Evolutionary conservation across 2,888 invertebrate species (phyloP), one percentile per base, ranked within the genome.

Genomic region (Malthinus flaveolus): DNA sequence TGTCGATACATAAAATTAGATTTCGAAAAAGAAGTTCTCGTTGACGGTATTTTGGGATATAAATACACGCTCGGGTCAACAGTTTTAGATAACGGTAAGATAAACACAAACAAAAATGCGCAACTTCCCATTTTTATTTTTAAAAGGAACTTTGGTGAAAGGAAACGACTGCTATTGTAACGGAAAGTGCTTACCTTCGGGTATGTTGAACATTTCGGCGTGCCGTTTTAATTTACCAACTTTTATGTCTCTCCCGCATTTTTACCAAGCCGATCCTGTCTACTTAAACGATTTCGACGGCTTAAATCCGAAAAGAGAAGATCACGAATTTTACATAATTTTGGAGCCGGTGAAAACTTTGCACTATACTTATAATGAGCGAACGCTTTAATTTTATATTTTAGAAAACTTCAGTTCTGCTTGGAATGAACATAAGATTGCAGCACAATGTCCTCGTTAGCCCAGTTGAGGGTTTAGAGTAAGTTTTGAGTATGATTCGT

Each of bases 201-300:
- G 90, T 0, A 81, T 88, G 32, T 82, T 90, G 77, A 89, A 90
- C 76, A 84, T 89, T 23, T 87, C 88, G 0, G 79, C 87, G 0
- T 90, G 90, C 63, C 84, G 89, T 44, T 88, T 81, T 71, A 90
- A 88, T 3, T 88, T 91, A 0, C 93, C 93, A 0, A 86, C 88
- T 0, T 90, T 90, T 72, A 82, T 90, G 66, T 90, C 91, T 1
- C 84, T 89, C 66, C 93, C 93, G 0, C 93, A 93, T 77, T 93
- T 90, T 77, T 81, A 86, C 69, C 82, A 86, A 66, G 92, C 84
- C 0, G 91, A 91, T 77, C 84, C 85, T 0, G 78, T 75, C 49
- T 86, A 89, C 55, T 63, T 79, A n/a, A 79, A 86, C 4, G 80
- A 80, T 42, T 84, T 92, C 1, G 79, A 79, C 0, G 93, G 93